phyloP scores from a whole-genome alignment of 2,797 vertebrate genomes.

The Nyctalus aviator region DNA sequence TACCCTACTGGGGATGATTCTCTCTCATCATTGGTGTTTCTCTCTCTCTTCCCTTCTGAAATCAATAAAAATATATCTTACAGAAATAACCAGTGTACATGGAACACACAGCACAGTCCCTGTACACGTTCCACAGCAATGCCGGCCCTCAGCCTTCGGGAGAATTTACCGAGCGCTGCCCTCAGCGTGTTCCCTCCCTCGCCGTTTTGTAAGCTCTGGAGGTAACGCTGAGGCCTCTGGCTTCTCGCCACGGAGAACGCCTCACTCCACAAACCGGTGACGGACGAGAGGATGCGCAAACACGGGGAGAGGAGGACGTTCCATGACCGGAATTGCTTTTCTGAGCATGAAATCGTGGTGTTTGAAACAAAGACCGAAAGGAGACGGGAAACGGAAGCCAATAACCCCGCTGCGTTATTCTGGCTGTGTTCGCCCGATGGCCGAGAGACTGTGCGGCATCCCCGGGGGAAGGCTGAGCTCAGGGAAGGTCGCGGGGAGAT shows the following conservation, averaged over 20 bases:
- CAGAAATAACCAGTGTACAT: neutral
- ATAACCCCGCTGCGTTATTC: constrained; percentile 14
- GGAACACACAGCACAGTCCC: neutral
- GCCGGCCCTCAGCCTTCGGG: too few species aligned
- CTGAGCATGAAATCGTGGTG: neutral
- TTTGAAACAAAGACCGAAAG: constrained; percentile 71
- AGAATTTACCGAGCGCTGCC: neutral
- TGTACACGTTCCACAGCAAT: too few species aligned
- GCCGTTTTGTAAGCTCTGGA: neutral
- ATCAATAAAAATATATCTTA: neutral
- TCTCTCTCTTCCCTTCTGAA: too few species aligned
- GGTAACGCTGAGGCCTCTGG: neutral
- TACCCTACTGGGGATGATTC: too few species aligned
- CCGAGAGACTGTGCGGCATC: constrained; percentile 7
- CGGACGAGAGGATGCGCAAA: neutral
- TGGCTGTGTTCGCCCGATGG: neutral
- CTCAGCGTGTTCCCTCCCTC: neutral
- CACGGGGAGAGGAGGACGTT: neutral
- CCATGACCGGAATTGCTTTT: neutral
- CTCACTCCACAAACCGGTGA: neutral
- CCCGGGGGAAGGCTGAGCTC: constrained; percentile 9
- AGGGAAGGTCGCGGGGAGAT: constrained; percentile 46
- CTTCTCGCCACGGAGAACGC: neutral
- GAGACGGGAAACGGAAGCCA: constrained; percentile 30
- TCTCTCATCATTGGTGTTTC: too few species aligned